These are phyloP conservation scores for Smithornis capensis DNA, from an alignment of 2,113 vertebrate species.

Conservation along the genomic window DNA sequence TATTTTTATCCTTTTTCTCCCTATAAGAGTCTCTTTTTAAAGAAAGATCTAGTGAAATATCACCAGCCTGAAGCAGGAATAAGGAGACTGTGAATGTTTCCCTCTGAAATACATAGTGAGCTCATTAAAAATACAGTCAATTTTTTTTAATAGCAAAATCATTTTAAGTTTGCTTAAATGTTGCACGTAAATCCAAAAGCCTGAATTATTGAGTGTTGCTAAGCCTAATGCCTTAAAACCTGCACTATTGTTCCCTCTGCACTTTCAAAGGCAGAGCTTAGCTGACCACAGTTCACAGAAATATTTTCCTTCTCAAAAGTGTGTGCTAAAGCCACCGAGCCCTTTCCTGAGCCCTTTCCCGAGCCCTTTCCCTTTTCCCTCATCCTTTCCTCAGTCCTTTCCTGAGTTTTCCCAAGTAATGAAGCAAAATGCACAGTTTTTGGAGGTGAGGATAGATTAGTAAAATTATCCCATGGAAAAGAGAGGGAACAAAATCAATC, in stretches of 20 bases:
- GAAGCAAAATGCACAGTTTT: background rate
- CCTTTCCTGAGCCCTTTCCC: background rate
- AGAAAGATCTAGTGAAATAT: background rate
- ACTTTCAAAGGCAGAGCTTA: background rate
- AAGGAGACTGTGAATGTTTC: background rate
- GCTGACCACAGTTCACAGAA: background rate
- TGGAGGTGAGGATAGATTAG: background rate
- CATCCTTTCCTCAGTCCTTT: background rate
- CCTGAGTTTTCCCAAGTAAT: background rate
- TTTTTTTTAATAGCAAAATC: slow-evolving; percentile 43
- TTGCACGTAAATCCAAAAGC: background rate
- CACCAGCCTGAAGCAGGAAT: background rate
- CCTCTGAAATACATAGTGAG: slow-evolving; percentile 25
- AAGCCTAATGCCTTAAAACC: background rate
- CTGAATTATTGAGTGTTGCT: background rate
- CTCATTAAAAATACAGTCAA: slow-evolving; percentile 47
- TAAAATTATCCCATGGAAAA: background rate
- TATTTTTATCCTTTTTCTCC: background rate
- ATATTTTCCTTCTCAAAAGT: background rate
- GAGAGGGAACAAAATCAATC: background rate
- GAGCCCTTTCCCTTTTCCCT: too few relatives aligned
- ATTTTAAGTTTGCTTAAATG: slow-evolving; percentile 40
- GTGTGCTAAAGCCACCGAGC: background rate
- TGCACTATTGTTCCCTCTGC: background rate
- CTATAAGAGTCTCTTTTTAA: background rate